Percentiles rank a stretch among this genome's conserved stretches.
phyloP scores from a whole-genome alignment of 2,113 vertebrate genomes.

The Cygnus atratus region DNA sequence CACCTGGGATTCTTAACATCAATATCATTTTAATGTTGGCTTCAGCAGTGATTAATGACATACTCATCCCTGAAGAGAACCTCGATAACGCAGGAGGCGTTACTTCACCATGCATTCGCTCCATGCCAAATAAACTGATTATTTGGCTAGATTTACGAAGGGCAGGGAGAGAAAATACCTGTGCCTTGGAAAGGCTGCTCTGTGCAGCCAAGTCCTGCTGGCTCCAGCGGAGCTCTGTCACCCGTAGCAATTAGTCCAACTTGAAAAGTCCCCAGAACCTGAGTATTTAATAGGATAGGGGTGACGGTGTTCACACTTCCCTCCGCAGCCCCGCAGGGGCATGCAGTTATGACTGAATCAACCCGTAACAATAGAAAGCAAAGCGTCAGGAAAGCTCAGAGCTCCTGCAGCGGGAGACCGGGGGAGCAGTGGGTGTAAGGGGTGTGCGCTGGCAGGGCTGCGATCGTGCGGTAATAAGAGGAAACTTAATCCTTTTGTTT shows the following conservation, averaged over 20 bases:
- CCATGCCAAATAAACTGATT: not conserved
- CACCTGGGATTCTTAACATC: constrained; percentile 15
- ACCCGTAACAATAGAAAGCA: constrained; percentile 15
- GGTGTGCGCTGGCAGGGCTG: not conserved
- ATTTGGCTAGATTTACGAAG: not conserved
- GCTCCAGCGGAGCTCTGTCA: not conserved
- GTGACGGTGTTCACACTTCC: constrained; percentile 27
- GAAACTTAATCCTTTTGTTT: not conserved
- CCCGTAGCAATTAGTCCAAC: not conserved
- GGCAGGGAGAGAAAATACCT: not conserved
- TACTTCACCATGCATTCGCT: not conserved
- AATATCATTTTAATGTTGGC: constrained; percentile 19
- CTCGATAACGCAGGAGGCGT: not conserved
- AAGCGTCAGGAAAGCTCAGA: not conserved
- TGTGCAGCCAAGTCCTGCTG: not conserved
- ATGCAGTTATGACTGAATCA: constrained; percentile 27
- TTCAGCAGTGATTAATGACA: not conserved
- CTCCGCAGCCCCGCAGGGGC: constrained; percentile 35
- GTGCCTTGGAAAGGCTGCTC: not conserved
- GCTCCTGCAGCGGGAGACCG: not conserved
- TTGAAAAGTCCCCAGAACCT: not conserved
- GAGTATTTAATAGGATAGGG: not conserved
- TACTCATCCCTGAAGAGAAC: not conserved
- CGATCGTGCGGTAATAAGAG: not conserved
- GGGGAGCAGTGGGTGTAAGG: not conserved